Evolutionary conservation across 2,797 vertebrate genomes (phyloP), one percentile per base, ranked within the genome.

Genomic region (Myiothlypis chrysogaster): DNA sequence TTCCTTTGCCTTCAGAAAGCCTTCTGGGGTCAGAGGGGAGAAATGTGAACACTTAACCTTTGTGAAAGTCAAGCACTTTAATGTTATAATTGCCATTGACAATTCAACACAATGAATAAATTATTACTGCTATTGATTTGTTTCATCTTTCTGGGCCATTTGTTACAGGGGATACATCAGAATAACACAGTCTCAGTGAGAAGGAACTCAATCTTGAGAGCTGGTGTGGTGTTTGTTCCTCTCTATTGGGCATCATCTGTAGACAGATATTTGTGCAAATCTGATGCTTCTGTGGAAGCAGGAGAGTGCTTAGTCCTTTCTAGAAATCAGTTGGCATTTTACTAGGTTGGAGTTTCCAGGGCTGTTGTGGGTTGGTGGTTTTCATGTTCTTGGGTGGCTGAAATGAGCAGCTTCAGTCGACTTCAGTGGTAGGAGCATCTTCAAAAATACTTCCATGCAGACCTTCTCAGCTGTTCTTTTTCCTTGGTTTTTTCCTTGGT

Each of bases 101-200:
- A 91, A 20, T 87, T 89, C 80, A 88, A 78, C 35, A n/a, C 0
- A 2, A 85, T 94, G 73, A 93, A 95, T 96, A 90, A 82, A 86
- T 93, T 80, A 91, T 91, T 91, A 70, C 56, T 80, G 41, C 49
- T 87, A 59, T 93, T 73, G 92, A 90, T 94, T 80, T 71, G 83
- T 78, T 94, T 90, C 41, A 34, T 92, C 84, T 90, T 94, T 86
- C 91, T 90, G 82, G 53, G 32, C 82, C 18, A 4, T 86, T 86
- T 95, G 50, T 81, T 93, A 50, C 60, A 76, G 73, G 24, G 27
- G 25, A 43, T 70, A 7, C 16, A 4, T 70, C 17, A 69, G 70
- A 79, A 50, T 82, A 82, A 53, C 28, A 27, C 19, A 15, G 2
- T 79, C 44, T 79, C 25, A 2, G 1, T 60, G 87, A 41, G 56